Percentiles rank a stretch among this genome's conserved stretches.
Conservation (phyloP, 2,797 vertebrate genomes). For the Holocentrus rufus region DNA sequence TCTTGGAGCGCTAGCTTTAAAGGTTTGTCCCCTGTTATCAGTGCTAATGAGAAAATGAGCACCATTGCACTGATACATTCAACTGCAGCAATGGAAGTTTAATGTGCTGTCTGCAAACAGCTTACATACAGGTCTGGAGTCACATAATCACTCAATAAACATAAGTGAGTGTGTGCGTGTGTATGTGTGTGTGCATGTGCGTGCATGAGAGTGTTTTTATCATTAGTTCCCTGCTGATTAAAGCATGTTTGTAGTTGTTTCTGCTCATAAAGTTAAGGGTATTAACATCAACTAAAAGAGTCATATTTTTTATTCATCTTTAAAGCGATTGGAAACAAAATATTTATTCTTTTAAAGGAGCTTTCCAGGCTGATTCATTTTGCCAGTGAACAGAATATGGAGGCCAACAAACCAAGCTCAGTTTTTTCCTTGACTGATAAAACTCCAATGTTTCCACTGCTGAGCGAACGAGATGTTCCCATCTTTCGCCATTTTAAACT, state of each 20-base stretch:
- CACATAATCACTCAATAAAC: conserved; percentile 38
- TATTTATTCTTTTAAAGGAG: conserved; percentile 14
- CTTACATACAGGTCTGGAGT: conserved; percentile 31
- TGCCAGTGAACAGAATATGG: conserved; percentile 31
- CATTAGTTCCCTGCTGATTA: conserved; percentile 14
- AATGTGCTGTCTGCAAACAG: conserved; percentile 68
- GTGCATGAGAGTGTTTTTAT: conserved; percentile 3
- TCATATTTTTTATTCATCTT: conserved; percentile 6
- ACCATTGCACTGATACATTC: conserved; percentile 50
- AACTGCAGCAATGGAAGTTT: conserved; percentile 47
- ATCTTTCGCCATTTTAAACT: conserved; percentile 44
- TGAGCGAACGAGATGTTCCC: conserved; percentile 48
- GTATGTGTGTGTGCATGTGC: conserved; percentile 16
- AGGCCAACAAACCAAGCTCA: conserved; percentile 25
- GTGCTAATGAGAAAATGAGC: conserved; percentile 77
- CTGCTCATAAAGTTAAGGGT: conserved; percentile 1
- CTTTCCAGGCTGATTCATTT: conserved; percentile 26
- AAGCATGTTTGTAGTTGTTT: conserved; percentile 23
- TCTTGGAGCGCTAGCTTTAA: conserved; percentile 65
- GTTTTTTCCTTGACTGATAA: conserved; percentile 38
- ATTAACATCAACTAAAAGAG: conserved; percentile 8
- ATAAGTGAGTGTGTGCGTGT: conserved; percentile 9
- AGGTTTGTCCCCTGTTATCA: conserved; percentile 76
- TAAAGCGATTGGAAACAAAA: conserved; percentile 17
- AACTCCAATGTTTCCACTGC: conserved; percentile 23